These are phyloP conservation scores for Dilophus febrilis DNA, from an alignment of 2,888 invertebrate species.

Conservation along the genomic window DNA sequence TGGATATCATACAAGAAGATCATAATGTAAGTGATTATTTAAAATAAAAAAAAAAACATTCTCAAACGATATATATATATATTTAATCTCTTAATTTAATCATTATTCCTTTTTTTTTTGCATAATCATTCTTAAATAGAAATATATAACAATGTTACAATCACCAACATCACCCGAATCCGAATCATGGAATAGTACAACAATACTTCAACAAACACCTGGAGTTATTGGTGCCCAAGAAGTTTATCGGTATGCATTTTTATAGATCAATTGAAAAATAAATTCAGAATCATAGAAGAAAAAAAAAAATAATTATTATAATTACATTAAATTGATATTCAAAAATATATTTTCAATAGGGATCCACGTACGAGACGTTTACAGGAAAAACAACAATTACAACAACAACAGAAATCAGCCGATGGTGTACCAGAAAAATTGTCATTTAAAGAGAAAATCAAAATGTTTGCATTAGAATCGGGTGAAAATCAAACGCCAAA, in stretches of 20 bases:
- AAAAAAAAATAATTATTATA: too few relatives aligned
- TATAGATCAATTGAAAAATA: too few relatives aligned
- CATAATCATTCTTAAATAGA: too few relatives aligned
- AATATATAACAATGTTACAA: slow-evolving; percentile 42
- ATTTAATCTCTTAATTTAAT: too few relatives aligned
- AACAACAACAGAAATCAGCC: slow-evolving; percentile 32
- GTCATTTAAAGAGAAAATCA: slow-evolving; percentile 98
- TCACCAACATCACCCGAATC: slow-evolving; percentile 51
- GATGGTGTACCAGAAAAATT: slow-evolving; percentile 68
- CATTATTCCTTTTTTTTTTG: too few relatives aligned
- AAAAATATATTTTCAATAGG: too few relatives aligned
- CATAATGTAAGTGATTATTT: slow-evolving; percentile 60
- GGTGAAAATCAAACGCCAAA: slow-evolving; percentile 85
- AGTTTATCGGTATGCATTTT: slow-evolving; percentile 58
- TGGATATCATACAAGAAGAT: slow-evolving; percentile 50
- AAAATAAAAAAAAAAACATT: too few relatives aligned
- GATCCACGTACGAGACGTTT: slow-evolving; percentile 82
- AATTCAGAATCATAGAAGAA: too few relatives aligned
- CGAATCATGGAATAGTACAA: slow-evolving; percentile 26
- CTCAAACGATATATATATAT: too few relatives aligned
- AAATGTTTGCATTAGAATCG: slow-evolving; percentile 95
- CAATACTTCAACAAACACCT: slow-evolving; percentile 55
- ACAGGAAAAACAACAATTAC: slow-evolving; percentile 58
- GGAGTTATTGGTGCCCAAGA: slow-evolving; percentile 97
- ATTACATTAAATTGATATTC: too few relatives aligned